Percentiles rank a stretch among this genome's conserved stretches.
Evolutionary conservation across 2,113 vertebrate species (phyloP).

Genomic region (Gracilinanus agilis): DNA sequence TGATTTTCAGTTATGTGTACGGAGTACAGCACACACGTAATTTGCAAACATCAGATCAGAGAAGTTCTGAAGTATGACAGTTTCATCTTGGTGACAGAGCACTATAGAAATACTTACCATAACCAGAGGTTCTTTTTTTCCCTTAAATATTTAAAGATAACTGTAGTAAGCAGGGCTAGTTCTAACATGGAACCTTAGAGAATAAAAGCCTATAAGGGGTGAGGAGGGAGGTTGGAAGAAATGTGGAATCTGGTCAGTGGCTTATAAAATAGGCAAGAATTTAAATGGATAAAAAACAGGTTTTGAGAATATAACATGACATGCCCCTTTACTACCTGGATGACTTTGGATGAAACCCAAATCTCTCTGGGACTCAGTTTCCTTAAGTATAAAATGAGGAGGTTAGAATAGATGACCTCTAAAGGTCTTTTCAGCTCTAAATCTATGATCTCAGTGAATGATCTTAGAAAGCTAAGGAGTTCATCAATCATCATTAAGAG

Average conservation of each 20-base stretch:
- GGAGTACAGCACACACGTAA: slow-evolving; percentile 63
- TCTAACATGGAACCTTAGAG: neutral
- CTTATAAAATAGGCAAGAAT: slow-evolving; percentile 27
- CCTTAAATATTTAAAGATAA: slow-evolving; percentile 60
- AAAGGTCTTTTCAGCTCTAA: neutral
- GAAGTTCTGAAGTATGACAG: slow-evolving; percentile 62
- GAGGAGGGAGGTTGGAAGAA: slow-evolving; percentile 22
- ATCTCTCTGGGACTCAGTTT: neutral
- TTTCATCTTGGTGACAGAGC: slow-evolving; percentile 59
- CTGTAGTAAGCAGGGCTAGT: slow-evolving; percentile 49
- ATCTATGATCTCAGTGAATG: neutral
- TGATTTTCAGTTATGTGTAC: slow-evolving; percentile 80
- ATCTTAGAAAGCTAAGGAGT: slow-evolving; percentile 56
- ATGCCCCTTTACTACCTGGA: neutral
- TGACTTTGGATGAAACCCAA: neutral
- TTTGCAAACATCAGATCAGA: slow-evolving; percentile 62
- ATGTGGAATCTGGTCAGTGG: slow-evolving; percentile 36
- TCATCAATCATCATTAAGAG: slow-evolving; percentile 54
- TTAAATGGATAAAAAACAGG: slow-evolving; percentile 44
- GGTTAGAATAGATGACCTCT: neutral
- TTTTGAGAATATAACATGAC: slow-evolving; percentile 20
- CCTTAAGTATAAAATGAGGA: neutral
- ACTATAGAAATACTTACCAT: slow-evolving; percentile 69
- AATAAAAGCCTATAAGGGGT: neutral
- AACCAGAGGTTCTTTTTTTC: slow-evolving; percentile 17